Conservation (phyloP, 2,797 vertebrate genomes). For the Gymnodraco acuticeps region DNA sequence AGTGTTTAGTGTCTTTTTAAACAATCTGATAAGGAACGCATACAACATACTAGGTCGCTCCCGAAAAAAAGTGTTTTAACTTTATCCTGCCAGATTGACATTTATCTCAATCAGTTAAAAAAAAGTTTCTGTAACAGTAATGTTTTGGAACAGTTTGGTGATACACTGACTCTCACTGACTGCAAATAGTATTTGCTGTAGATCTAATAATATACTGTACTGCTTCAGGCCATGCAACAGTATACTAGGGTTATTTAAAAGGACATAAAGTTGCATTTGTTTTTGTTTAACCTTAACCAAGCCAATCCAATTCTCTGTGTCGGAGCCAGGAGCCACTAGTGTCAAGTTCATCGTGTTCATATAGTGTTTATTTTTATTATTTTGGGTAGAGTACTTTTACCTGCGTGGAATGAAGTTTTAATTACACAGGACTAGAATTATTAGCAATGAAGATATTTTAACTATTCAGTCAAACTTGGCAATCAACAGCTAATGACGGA, state of each 20-base stretch:
- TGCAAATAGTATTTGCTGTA: not conserved
- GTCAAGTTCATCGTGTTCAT: slow-evolving; percentile 31
- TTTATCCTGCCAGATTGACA: not conserved
- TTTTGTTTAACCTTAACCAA: not conserved
- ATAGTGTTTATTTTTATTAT: slow-evolving; percentile 29
- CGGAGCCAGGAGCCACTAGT: not conserved
- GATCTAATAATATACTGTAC: not conserved
- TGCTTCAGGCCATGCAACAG: not conserved
- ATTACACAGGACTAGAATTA: no score
- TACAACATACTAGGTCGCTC: not conserved
- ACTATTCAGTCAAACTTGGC: no score
- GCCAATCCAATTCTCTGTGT: not conserved
- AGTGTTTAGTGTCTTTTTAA: not conserved
- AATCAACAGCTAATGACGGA: no score
- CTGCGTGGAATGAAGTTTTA: slow-evolving; percentile 45
- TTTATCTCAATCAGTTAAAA: not conserved
- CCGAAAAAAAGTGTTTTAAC: not conserved
- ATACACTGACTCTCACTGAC: not conserved
- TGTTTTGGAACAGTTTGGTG: not conserved
- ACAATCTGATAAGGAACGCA: not conserved
- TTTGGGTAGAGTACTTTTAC: slow-evolving; percentile 54
- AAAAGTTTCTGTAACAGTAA: not conserved
- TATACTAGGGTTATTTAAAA: not conserved
- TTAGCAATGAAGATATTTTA: no score
- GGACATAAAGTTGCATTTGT: not conserved